These are phyloP conservation scores for Cephus runcator DNA, from an alignment of 2,888 invertebrate species.

Conservation along the genomic window DNA sequence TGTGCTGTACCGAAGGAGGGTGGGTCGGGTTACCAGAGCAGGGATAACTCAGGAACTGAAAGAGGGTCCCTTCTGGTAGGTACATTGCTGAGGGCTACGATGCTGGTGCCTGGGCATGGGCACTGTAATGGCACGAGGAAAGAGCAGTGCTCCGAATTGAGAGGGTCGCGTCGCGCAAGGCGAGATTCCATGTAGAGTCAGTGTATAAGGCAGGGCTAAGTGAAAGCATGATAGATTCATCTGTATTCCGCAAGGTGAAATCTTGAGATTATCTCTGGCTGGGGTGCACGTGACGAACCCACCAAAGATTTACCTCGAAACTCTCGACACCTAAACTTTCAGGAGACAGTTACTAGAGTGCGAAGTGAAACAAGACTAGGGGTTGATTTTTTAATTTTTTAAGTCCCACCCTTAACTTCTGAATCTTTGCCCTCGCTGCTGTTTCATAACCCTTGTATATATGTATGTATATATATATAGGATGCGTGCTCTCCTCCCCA, in stretches of 20 bases:
- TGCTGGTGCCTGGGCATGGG: not conserved
- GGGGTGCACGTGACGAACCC: conserved; percentile 35
- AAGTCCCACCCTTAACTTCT: not conserved
- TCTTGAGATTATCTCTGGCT: conserved; percentile 48
- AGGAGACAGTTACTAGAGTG: conserved; percentile 39
- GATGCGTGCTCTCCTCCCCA: not conserved
- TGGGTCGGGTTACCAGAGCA: not conserved
- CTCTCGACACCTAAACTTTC: conserved; percentile 34
- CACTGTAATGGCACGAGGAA: not conserved
- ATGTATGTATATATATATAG: too few species aligned
- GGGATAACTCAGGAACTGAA: conserved; percentile 14
- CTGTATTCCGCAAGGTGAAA: conserved; percentile 49
- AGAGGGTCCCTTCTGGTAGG: not conserved
- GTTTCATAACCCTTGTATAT: not conserved
- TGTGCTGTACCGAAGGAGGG: not conserved
- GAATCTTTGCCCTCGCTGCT: not conserved
- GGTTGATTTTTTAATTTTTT: not conserved
- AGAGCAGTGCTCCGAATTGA: not conserved
- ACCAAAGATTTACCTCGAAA: conserved; percentile 41
- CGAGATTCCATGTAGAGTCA: conserved; percentile 11
- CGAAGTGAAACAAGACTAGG: conserved; percentile 18
- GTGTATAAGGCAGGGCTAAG: conserved; percentile 29
- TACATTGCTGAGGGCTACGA: not conserved
- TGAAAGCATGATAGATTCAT: conserved; percentile 52
- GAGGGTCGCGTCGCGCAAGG: conserved; percentile 16